Evolutionary conservation across 2,888 invertebrate genomes (phyloP).

Genomic region (Melangyna quadrimaculata): DNA sequence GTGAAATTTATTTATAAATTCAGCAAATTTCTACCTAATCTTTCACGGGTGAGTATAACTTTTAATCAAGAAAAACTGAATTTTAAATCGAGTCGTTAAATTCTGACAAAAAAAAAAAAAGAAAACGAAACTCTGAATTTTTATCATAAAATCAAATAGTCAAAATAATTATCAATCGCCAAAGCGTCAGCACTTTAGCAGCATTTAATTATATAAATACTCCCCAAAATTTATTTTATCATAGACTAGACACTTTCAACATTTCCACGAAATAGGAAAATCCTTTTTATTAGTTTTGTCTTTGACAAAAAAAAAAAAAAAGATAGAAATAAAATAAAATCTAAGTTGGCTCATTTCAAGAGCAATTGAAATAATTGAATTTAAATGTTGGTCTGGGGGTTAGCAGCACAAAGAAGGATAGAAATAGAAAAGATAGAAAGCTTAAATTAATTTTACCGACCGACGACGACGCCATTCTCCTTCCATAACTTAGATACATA

Average conservation of each 20-base stretch:
- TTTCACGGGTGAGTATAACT: no score
- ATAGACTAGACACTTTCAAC: constrained; percentile 8
- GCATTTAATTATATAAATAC: neutral
- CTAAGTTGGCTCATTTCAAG: constrained; percentile 60
- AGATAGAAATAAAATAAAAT: constrained; percentile 36
- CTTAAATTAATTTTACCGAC: neutral
- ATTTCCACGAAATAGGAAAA: neutral
- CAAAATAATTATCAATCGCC: neutral
- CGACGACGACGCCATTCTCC: neutral
- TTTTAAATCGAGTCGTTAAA: neutral
- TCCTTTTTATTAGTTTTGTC: neutral
- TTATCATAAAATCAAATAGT: neutral
- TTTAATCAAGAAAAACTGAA: neutral
- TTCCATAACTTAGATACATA: neutral
- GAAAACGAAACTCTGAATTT: neutral
- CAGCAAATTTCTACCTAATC: no score
- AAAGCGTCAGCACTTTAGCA: neutral
- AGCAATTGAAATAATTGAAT: constrained; percentile 45
- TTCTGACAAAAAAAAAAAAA: no score
- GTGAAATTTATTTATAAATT: no score
- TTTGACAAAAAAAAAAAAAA: constrained; percentile 39
- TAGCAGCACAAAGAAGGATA: neutral
- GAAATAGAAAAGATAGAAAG: neutral
- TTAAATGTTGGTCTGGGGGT: constrained; percentile 13
- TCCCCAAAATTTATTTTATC: neutral